phyloP scores from a whole-genome alignment of 2,888 invertebrate genomes.

The Watsonalla cultraria region DNA sequence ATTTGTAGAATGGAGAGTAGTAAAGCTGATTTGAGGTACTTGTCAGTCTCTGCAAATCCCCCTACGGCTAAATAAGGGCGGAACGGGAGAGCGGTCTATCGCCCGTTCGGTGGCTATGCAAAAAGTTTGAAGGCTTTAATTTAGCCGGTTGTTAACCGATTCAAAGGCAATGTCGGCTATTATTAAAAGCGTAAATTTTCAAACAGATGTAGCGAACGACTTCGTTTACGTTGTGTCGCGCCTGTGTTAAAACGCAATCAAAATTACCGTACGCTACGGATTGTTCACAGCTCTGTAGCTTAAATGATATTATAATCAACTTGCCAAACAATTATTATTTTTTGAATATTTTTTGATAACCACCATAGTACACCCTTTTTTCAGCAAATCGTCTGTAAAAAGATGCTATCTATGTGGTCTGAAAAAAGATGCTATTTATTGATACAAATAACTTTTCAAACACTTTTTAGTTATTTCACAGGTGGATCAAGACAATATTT shows the following conservation, averaged over 20 bases:
- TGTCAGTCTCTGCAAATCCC: slow-evolving; percentile 48
- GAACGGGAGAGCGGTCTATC: slow-evolving; percentile 40
- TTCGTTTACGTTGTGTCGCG: slow-evolving; percentile 50
- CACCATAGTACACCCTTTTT: too few species aligned
- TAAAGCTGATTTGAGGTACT: slow-evolving; percentile 33
- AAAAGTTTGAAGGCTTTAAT: slow-evolving; percentile 74
- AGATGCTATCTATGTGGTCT: too few species aligned
- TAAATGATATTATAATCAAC: too few species aligned
- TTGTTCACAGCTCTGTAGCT: slow-evolving; percentile 14
- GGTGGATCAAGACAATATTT: too few species aligned
- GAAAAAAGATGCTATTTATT: too few species aligned
- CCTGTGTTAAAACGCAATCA: slow-evolving; percentile 63
- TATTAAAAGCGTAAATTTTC: slow-evolving; percentile 78
- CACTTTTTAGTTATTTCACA: too few species aligned
- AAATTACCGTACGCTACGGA: slow-evolving; percentile 35
- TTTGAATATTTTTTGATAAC: too few species aligned
- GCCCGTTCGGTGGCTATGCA: slow-evolving; percentile 41
- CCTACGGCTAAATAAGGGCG: slow-evolving; percentile 42
- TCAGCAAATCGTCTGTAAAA: too few species aligned
- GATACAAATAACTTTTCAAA: too few species aligned
- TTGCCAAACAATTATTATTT: too few species aligned
- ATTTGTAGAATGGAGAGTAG: neutral
- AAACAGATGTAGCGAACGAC: slow-evolving; percentile 73
- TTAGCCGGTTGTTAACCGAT: slow-evolving; percentile 71
- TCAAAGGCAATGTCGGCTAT: slow-evolving; percentile 70